Base-by-base conservation (phyloP, 2,113 vertebrate genomes). In the Pseudorasbora parva region DNA sequence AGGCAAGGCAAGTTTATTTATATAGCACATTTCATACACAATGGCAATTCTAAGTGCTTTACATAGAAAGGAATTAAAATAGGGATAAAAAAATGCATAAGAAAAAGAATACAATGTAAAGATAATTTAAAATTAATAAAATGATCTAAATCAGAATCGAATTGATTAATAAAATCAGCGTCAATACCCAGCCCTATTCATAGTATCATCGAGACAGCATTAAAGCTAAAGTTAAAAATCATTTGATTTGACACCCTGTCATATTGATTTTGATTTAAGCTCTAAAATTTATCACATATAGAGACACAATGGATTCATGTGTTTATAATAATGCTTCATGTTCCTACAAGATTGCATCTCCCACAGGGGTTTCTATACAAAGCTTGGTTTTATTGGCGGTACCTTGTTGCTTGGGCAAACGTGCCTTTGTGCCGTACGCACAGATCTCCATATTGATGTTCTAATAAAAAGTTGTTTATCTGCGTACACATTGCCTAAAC, bases 381-480 rank as follows among this genome's bases (percentile, higher is more conserved):
- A 69, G 78, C 64, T 37, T 0, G n/a, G 45, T 23, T 56, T 30
- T 68, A 68, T 45, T 78, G 37, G 41, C 77, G 2, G 60, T 27
- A 66, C 43, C 43, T 51, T 54, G 78, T 41, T 41, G 47, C 64
- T 81, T 81, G 47, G 30, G 78, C 30, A 81, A 79, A 66, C 60
- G 62, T 80, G 78, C 60, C 25, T 80, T 80, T 69, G 64, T 69
- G 30, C 30, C 23, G 45, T 1, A 5, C 0, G 21, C 51, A 33
- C 33, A 57, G 30, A 69, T 81, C 30, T 51, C 64, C 47, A 81
- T 69, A 56, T 41, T 81, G 64, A 69, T 56, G 30, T 69, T 33
- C 27, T 69, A 81, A 69, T 69, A 56, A 69, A 69, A 54, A 79
- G 10, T 51, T 81, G 45, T 80, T 80, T 51, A 81, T 69, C 47